Base-by-base conservation (phyloP, 2,888 invertebrate genomes). In the Cyclophora punctaria region DNA sequence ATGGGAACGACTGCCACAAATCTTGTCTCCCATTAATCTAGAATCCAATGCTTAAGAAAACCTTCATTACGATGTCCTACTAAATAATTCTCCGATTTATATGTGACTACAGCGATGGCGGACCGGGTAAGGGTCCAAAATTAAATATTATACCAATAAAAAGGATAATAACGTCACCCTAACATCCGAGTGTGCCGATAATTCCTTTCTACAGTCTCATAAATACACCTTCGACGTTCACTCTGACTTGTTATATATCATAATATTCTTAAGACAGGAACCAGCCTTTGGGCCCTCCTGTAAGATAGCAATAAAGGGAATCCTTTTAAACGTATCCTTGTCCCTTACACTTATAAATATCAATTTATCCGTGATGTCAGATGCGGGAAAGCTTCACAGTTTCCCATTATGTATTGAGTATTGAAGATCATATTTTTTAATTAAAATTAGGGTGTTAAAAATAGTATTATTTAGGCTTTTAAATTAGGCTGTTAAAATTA, bases 101-200 rank as follows among this genome's bases (percentile, higher is more conserved):
- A 87, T 85, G 83, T 73, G 59, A 64, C 73, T 64, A 67, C 66
- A 64, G 69, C 70, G 71, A 75, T 66, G 57, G 66, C 57, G 64
- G 72, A 69, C 75, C 74, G 78, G 73, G 71, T 77, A 75, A 83
- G 78, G 75, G 76, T 67, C 80, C 75, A 80, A 87, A 88, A 87
- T 88, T 88, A 87, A 88, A 88, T 88, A 88, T 87, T 84, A 86
- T 87, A 84, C 86, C 87, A 88, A 88, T 88, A 88, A 88, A 87
- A 85, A 76, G 79, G 80, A 86, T 85, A 78, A 80, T 85, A 87
- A 87, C 80, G 81, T 80, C 79, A 79, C 83, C 85, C 76, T 64
- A 60, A 70, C 81, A 81, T 86, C 87, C 87, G 83, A 75, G 70
- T 69, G 64, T 69, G 56, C 69, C 80, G 86, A 86, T 87, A 86